Evolutionary conservation across 2,797 vertebrate species (phyloP).

Genomic region (Coendou prehensilis): DNA sequence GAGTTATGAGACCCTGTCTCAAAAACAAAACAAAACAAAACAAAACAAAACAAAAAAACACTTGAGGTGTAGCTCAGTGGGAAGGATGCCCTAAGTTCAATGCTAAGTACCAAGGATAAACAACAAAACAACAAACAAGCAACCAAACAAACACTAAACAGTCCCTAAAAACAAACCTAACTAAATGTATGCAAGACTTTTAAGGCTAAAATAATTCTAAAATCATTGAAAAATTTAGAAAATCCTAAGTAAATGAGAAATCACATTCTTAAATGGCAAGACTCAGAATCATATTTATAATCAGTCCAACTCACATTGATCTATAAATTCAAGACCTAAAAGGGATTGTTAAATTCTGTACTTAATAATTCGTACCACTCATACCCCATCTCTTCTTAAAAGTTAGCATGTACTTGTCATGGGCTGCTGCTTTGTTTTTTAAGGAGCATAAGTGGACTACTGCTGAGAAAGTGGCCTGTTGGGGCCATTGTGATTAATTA

Average conservation of each 20-base stretch:
- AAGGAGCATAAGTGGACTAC: background rate
- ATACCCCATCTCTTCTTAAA: background rate
- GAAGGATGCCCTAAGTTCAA: background rate
- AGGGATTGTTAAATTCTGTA: background rate
- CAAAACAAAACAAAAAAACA: too few relatives aligned
- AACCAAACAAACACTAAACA: background rate
- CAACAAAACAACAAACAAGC: background rate
- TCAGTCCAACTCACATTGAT: background rate
- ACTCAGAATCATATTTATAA: background rate
- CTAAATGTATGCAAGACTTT: background rate
- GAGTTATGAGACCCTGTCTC: too few relatives aligned
- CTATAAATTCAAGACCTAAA: background rate
- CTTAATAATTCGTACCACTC: background rate
- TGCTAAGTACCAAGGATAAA: too few relatives aligned
- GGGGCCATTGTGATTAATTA: background rate
- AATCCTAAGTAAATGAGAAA: background rate
- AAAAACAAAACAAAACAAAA: too few relatives aligned
- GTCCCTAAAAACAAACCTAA: background rate
- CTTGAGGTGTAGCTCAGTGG: background rate
- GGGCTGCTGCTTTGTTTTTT: background rate
- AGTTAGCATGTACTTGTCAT: background rate
- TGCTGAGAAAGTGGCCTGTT: background rate
- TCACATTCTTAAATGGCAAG: background rate
- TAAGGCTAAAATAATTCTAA: conserved; percentile 40
- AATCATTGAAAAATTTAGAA: background rate